Percentiles rank a stretch among this genome's conserved stretches.
These are phyloP conservation scores for cattle (Bos taurus) DNA, from an alignment of 2,113 vertebrate species.

Conservation along the genomic window ARS-UCD2.0 NC_037343.1:47895001-47895500, in stretches of 20 bases:
- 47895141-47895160: not conserved
- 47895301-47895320: not conserved
- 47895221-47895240: no score
- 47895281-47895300: not conserved
- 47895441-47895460: not conserved
- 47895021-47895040: not conserved
- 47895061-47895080: not conserved
- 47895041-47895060: not conserved
- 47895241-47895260: rapidly evolving
- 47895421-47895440: not conserved
- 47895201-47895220: rapidly evolving
- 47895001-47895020: not conserved
- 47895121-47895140: not conserved
- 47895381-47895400: rapidly evolving
- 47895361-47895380: rapidly evolving
- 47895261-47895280: rapidly evolving
- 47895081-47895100: rapidly evolving
- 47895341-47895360: no score
- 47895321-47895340: not conserved
- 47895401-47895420: not conserved
- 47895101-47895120: not conserved
- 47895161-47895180: not conserved
- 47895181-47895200: no score
- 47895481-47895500: rapidly evolving
- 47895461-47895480: not conserved